phyloP scores from a whole-genome alignment of 2,888 invertebrate species.

The Malachius bipustulatus region DNA sequence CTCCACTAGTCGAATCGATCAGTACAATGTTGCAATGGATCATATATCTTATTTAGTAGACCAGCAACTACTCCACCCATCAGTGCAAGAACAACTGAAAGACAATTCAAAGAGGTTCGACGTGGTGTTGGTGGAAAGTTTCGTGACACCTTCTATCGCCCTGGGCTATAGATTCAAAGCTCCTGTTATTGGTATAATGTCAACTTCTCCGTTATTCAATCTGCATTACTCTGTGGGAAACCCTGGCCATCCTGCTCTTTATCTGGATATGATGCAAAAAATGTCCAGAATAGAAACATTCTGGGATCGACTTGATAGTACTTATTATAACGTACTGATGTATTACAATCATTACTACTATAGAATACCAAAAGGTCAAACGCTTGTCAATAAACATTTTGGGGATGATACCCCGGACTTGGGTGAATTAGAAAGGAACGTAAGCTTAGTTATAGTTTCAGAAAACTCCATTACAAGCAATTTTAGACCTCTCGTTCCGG shows the following conservation, averaged over 20 bases:
- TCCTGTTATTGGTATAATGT: constrained; percentile 19
- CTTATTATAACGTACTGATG: not conserved
- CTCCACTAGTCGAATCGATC: not conserved
- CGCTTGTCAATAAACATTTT: not conserved
- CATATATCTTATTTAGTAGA: not conserved
- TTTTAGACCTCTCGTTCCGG: not conserved
- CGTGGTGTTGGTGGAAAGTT: constrained; percentile 16
- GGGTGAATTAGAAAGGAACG: not conserved
- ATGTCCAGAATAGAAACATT: constrained; percentile 1
- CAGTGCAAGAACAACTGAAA: constrained; percentile 6
- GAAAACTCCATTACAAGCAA: constrained; percentile 1
- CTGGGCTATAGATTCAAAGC: constrained; percentile 12
- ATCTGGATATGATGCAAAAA: constrained; percentile 18
- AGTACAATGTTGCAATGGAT: not conserved
- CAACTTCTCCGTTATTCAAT: constrained; percentile 17
- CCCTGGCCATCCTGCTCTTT: constrained; percentile 23
- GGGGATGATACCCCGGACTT: not conserved
- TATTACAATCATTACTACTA: not conserved
- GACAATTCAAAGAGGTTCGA: constrained; percentile 12
- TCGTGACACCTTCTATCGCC: constrained; percentile 11
- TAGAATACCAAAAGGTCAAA: not conserved
- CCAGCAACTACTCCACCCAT: not conserved
- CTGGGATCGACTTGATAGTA: constrained; percentile 1
- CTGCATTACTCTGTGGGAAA: constrained; percentile 22
- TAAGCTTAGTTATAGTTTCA: not conserved